phyloP scores from a whole-genome alignment of 1,140 invertebrate genomes.

The Archivesica marissinica region DNA sequence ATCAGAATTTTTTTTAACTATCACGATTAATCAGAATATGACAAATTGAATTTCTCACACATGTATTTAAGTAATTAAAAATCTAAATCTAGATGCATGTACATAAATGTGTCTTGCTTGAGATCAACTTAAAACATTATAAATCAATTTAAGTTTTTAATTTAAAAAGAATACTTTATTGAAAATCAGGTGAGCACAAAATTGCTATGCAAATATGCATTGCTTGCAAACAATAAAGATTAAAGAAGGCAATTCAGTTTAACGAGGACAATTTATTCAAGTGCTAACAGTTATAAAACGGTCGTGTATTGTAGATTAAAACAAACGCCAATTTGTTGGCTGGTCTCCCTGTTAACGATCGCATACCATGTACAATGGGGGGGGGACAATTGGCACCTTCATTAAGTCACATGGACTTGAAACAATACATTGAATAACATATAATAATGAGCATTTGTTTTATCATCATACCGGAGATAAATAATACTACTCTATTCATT shows the following conservation, averaged over 20 bases:
- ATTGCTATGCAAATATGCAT: no score
- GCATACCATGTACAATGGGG: neutral
- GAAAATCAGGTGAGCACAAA: neutral
- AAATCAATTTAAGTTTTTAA: neutral
- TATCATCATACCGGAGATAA: no score
- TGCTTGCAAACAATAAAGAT: no score
- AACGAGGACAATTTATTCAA: neutral
- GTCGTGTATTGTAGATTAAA: neutral
- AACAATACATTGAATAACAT: neutral
- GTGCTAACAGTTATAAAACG: constrained; percentile 14
- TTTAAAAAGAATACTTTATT: neutral
- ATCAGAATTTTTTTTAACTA: neutral
- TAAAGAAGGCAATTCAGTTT: no score
- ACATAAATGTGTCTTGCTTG: no score
- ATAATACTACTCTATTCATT: no score
- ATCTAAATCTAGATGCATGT: no score
- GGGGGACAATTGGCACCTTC: neutral
- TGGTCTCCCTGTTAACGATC: neutral
- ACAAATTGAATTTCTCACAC: no score
- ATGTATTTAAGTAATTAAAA: no score
- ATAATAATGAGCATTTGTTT: no score
- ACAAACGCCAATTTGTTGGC: neutral
- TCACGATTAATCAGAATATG: no score
- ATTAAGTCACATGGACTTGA: constrained; percentile 12
- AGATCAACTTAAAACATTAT: no score